These are phyloP conservation scores for Hippocampus abdominalis DNA, from an alignment of 2,113 vertebrate genomes.

Conservation along the genomic window DNA sequence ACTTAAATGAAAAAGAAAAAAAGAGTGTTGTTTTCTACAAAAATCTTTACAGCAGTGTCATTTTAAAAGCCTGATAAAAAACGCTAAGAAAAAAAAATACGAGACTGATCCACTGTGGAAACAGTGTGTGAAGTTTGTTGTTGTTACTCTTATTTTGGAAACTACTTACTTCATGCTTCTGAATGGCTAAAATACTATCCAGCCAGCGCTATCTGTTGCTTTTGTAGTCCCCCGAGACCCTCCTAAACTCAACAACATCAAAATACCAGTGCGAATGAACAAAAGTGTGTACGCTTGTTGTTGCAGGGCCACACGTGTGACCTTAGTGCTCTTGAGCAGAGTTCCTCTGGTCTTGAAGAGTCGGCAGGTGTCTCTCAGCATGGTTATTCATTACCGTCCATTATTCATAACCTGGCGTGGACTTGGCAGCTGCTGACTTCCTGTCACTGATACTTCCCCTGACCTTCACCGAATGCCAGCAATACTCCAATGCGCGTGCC, in stretches of 20 bases:
- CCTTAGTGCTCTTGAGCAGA: conserved; percentile 7
- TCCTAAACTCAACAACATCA: not conserved
- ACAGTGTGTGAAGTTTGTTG: too few relatives aligned
- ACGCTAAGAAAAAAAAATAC: too few relatives aligned
- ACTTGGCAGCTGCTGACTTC: conserved; percentile 75
- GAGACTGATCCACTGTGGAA: too few relatives aligned
- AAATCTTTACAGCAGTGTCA: too few relatives aligned
- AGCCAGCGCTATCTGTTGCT: not conserved
- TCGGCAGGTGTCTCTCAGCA: conserved; percentile 76
- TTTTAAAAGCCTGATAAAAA: too few relatives aligned
- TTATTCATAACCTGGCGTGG: conserved; percentile 70
- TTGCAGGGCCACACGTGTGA: not conserved
- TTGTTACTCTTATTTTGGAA: too few relatives aligned
- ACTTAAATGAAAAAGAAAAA: too few relatives aligned
- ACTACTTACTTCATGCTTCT: too few relatives aligned
- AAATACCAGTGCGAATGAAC: not conserved
- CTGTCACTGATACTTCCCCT: conserved; percentile 86
- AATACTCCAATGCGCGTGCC: conserved; percentile 24
- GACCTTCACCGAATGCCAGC: conserved; percentile 77
- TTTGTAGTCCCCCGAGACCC: not conserved
- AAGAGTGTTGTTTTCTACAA: too few relatives aligned
- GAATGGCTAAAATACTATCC: too few relatives aligned
- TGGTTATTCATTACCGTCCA: conserved; percentile 68
- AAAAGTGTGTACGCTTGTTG: conserved; percentile 1
- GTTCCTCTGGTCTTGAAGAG: conserved; percentile 58